phyloP scores from a whole-genome alignment of 2,797 vertebrate species.

The Thaleichthys pacificus region DNA sequence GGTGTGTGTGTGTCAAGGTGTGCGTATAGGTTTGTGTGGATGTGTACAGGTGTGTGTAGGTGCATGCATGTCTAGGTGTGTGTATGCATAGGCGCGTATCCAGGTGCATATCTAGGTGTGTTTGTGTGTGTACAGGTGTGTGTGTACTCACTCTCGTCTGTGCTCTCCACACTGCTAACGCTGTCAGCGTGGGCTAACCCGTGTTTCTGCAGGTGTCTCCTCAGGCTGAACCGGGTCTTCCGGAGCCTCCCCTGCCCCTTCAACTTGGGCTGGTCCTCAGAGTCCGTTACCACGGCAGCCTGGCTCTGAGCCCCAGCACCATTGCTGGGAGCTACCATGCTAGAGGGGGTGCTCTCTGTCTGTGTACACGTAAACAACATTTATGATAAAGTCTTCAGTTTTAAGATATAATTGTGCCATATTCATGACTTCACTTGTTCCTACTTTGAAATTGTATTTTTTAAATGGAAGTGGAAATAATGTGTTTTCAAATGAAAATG shows the following conservation, averaged over 20 bases:
- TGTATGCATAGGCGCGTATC: too few species aligned
- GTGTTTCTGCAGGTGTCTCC: slow-evolving; percentile 83
- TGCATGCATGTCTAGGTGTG: background rate
- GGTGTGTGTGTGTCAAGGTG: background rate
- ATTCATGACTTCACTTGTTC: too few species aligned
- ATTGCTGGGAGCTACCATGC: slow-evolving; percentile 15
- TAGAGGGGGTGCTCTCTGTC: slow-evolving; percentile 32
- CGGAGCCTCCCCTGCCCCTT: slow-evolving; percentile 78
- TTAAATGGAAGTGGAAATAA: too few species aligned
- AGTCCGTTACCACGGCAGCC: slow-evolving; percentile 50
- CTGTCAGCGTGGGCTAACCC: slow-evolving; percentile 79
- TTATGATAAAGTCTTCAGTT: background rate
- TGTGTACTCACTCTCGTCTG: slow-evolving; percentile 77
- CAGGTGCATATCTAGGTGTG: background rate
- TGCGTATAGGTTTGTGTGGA: background rate
- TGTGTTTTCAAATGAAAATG: background rate
- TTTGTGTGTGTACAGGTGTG: background rate
- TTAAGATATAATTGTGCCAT: background rate
- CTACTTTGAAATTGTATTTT: too few species aligned
- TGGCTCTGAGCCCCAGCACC: slow-evolving; percentile 36
- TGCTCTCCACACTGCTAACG: slow-evolving; percentile 83
- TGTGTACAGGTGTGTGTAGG: background rate
- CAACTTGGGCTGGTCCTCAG: slow-evolving; percentile 76
- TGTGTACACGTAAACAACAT: slow-evolving; percentile 30
- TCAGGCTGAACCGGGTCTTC: slow-evolving; percentile 83